Evolutionary conservation across 2,888 invertebrate genomes (phyloP).

Genomic region (Epicampocera succincta): DNA sequence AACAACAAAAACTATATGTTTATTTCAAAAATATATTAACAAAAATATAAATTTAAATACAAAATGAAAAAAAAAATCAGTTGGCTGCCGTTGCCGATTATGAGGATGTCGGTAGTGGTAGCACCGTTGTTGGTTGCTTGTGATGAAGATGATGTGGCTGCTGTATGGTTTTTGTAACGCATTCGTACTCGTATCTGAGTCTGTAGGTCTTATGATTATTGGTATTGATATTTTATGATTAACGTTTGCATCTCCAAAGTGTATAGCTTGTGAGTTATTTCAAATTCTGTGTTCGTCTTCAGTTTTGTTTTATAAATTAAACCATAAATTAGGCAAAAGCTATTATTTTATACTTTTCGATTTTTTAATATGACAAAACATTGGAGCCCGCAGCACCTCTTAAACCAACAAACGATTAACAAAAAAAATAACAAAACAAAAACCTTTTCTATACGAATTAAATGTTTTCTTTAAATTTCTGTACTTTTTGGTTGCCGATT

Average conservation of each 20-base stretch:
- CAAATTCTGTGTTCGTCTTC: conserved; percentile 24
- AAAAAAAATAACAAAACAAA: conserved; percentile 24
- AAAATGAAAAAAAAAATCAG: conserved; percentile 11
- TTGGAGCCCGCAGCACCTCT: conserved; percentile 46
- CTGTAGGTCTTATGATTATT: conserved; percentile 48
- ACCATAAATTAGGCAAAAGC: conserved; percentile 77
- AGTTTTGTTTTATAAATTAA: conserved; percentile 71
- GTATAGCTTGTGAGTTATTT: conserved; percentile 46
- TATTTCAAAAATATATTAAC: conserved; percentile 41
- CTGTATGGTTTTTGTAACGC: conserved; percentile 51
- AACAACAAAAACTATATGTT: background rate
- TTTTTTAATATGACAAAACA: conserved; percentile 64
- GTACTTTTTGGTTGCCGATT: conserved; percentile 27
- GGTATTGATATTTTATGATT: conserved; percentile 56
- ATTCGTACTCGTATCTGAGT: conserved; percentile 16
- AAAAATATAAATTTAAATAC: conserved; percentile 52
- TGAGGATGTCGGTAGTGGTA: conserved; percentile 23
- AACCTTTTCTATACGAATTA: conserved; percentile 44
- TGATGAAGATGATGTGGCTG: conserved; percentile 66
- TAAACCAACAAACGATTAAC: conserved; percentile 41
- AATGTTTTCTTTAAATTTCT: conserved; percentile 10
- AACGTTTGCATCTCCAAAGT: conserved; percentile 6
- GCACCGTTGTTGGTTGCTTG: conserved; percentile 30
- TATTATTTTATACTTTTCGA: conserved; percentile 62
- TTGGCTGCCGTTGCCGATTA: conserved; percentile 25